Percentiles rank a stretch among this genome's conserved stretches.
Evolutionary conservation across 2,888 invertebrate species (phyloP).

Genomic region (Podabrus alpinus): DNA sequence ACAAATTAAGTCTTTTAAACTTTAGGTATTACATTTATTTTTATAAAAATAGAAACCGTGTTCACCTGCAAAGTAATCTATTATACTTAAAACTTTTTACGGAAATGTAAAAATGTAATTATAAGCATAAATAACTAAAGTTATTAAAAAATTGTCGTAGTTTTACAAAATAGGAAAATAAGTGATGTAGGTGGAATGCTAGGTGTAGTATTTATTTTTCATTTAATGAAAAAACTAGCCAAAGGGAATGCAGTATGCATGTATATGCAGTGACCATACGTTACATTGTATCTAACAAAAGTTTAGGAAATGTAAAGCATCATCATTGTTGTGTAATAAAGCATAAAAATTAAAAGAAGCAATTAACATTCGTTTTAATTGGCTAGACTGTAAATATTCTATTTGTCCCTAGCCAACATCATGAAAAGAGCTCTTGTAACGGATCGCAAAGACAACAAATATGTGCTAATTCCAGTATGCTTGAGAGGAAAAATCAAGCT

Average conservation of each 20-base stretch:
- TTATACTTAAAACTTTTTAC: not conserved
- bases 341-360: not conserved
- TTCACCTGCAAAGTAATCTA: not conserved
- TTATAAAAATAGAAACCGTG: not conserved
- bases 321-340: not conserved
- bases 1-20: not conserved
- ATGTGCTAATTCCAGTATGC: too few relatives aligned
- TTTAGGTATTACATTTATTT: not conserved
- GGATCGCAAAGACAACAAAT: not conserved
- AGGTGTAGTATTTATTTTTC: too few relatives aligned
- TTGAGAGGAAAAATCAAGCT: too few relatives aligned
- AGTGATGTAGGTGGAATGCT: not conserved
- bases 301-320: not conserved
- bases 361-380: not conserved
- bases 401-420: not conserved
- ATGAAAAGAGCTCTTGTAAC: not conserved
- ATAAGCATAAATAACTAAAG: not conserved
- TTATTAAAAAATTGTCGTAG: not conserved
- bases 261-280: not conserved
- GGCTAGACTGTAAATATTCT: not conserved
- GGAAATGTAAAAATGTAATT: not conserved
- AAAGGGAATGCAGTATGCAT: not conserved
- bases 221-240: not conserved
- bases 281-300: not conserved
- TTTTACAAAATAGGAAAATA: not conserved